phyloP scores from a whole-genome alignment of 1,140 invertebrate genomes.

The Hyposmocoma kahamanoa region DNA sequence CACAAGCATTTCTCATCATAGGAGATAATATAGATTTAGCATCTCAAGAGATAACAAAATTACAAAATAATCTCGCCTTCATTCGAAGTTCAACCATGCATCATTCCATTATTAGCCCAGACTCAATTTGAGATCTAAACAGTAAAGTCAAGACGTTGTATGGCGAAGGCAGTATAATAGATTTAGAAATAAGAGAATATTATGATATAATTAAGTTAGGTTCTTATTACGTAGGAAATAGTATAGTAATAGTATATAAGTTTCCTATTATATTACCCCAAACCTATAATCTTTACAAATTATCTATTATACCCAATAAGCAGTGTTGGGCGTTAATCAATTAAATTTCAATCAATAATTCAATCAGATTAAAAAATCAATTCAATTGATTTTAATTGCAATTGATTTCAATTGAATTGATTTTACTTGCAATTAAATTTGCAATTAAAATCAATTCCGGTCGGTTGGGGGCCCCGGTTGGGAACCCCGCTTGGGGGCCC shows the following conservation, averaged over 20 bases:
- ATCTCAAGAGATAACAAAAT: background rate
- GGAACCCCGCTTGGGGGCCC: no score
- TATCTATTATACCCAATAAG: no score
- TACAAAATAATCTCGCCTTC: constrained; percentile 12
- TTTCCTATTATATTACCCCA: background rate
- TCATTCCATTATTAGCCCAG: constrained; percentile 8
- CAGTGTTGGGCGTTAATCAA: no score
- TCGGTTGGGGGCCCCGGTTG: no score
- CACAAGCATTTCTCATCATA: constrained; percentile 1
- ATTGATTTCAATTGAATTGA: no score
- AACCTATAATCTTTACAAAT: no score
- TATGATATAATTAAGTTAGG: constrained; percentile 10
- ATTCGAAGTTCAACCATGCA: constrained; percentile 3
- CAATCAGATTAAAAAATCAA: no score
- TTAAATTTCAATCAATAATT: no score
- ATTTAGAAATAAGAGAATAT: constrained; percentile 12
- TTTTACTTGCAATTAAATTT: no score
- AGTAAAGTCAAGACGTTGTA: background rate
- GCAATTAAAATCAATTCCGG: no score
- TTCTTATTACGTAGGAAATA: constrained; percentile 4
- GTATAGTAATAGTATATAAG: constrained; percentile 1
- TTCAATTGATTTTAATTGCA: no score
- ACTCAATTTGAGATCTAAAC: background rate
- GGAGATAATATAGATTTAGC: constrained; percentile 5
- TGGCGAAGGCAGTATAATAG: constrained; percentile 1